phyloP scores from a whole-genome alignment of 2,797 vertebrate genomes.

The Poecilia gillii region DNA sequence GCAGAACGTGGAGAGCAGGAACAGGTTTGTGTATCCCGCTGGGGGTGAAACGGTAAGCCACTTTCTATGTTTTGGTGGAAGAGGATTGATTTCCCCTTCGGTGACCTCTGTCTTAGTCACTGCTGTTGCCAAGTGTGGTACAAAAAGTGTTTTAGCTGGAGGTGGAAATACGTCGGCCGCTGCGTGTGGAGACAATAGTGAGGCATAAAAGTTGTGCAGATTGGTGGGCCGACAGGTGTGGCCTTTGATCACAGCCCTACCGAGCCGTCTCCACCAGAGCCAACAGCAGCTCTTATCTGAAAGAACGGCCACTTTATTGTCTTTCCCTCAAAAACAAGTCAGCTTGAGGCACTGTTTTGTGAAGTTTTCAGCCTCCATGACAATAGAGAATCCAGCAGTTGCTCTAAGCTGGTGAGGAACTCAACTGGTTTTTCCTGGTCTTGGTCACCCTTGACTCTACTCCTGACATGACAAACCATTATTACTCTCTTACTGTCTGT shows the following conservation, averaged over 20 bases:
- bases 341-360: background rate
- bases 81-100: constrained; percentile 75
- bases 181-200: constrained; percentile 39
- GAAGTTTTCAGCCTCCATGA: background rate
- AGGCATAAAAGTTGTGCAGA: constrained; percentile 29
- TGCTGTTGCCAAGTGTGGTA: constrained; percentile 59
- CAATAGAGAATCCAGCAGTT: background rate
- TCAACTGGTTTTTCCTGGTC: no score
- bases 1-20: constrained; percentile 36
- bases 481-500: no score
- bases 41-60: constrained; percentile 70
- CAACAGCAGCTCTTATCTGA: background rate
- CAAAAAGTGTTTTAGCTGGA: constrained; percentile 71
- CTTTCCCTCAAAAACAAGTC: background rate
- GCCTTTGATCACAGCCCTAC: constrained; percentile 13
- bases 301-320: background rate
- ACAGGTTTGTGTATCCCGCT: constrained; percentile 65
- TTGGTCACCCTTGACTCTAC: no score
- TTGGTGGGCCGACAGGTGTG: constrained; percentile 30
- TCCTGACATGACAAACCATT: no score
- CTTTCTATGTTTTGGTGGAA: constrained; percentile 73
- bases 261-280: background rate
- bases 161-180: constrained; percentile 53
- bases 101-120: constrained; percentile 69
- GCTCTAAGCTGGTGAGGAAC: no score